Conservation (phyloP, 2,113 vertebrate genomes). For the Ophthalmolycus amberensis region DNA sequence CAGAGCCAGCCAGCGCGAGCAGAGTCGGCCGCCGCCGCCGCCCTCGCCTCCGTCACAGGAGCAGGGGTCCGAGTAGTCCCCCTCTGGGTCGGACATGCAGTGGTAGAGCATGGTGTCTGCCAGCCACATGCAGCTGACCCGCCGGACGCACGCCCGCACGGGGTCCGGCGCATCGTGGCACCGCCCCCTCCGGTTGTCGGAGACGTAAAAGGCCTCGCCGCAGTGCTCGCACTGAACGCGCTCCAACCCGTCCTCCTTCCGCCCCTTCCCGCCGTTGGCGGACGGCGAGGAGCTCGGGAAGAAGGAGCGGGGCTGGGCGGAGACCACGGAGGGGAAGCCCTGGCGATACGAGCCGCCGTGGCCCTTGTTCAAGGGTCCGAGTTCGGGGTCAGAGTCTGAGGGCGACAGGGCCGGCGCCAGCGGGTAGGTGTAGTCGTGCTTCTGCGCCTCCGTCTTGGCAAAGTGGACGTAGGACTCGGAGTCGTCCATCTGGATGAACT, state of each 20-base stretch:
- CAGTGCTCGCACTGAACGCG: conserved; percentile 94
- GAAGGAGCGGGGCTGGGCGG: conserved; percentile 87
- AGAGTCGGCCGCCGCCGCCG: conserved; percentile 85
- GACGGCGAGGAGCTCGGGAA: conserved; percentile 78
- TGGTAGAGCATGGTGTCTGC: conserved; percentile 99
- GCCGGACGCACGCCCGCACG: conserved; percentile 89
- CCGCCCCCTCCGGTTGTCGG: conserved; percentile 91
- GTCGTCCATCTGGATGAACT: conserved; percentile 88
- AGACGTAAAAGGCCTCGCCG: conserved; percentile 92
- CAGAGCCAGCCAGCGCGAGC: conserved; percentile 96
- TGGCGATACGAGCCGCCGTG: conserved; percentile 50
- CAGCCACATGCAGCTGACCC: conserved; percentile 98
- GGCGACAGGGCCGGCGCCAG: conserved; percentile 88
- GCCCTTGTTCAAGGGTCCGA: conserved; percentile 86
- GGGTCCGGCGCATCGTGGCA: conserved; percentile 97
- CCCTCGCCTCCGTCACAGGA: conserved; percentile 94
- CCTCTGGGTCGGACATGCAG: conserved; percentile 99
- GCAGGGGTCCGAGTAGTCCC: conserved; percentile 98
- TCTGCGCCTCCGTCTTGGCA: conserved; percentile 90
- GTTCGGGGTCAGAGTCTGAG: conserved; percentile 83
- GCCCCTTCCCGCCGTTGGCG: conserved; percentile 82
- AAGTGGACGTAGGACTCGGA: conserved; percentile 93
- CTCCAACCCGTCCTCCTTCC: conserved; percentile 87
- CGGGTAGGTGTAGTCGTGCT: conserved; percentile 97
- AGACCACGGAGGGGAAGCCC: conserved; percentile 83